These are phyloP conservation scores for Achroia grisella DNA, from an alignment of 1,140 invertebrate genomes.

Conservation along the genomic window DNA sequence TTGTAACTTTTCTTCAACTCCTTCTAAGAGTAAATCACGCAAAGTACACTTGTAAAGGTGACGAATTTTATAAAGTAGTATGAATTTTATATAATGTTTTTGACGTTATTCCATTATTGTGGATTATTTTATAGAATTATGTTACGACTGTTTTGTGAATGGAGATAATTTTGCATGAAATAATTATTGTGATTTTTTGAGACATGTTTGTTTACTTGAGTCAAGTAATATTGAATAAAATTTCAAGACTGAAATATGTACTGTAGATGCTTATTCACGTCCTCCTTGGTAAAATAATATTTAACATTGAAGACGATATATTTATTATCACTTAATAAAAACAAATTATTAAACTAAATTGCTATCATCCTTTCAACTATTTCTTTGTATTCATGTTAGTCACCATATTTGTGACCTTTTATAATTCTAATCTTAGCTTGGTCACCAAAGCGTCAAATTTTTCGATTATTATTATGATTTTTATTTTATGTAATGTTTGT, in stretches of 20 bases:
- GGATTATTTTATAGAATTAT: constrained; percentile 34
- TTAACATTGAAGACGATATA: no score
- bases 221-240: constrained; percentile 43
- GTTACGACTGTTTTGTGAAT: constrained; percentile 24
- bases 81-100: constrained; percentile 41
- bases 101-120: constrained; percentile 42
- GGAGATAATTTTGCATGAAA: constrained; percentile 32
- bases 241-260: constrained; percentile 33
- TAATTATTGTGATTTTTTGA: constrained; percentile 30
- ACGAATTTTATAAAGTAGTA: constrained; percentile 13
- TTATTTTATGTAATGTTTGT: no score
- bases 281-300: no score
- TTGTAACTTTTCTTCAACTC: constrained; percentile 68
- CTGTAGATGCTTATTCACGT: no score
- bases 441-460: no score
- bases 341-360: no score
- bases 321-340: no score
- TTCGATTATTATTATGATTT: no score
- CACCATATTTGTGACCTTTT: no score
- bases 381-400: no score
- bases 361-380: no score
- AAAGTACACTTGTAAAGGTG: constrained; percentile 35
- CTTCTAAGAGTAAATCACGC: constrained; percentile 58
- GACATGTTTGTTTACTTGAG: constrained; percentile 35
- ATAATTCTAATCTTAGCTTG: no score